phyloP scores from a whole-genome alignment of 1,140 invertebrate genomes.

The Coenobita brevimanus region DNA sequence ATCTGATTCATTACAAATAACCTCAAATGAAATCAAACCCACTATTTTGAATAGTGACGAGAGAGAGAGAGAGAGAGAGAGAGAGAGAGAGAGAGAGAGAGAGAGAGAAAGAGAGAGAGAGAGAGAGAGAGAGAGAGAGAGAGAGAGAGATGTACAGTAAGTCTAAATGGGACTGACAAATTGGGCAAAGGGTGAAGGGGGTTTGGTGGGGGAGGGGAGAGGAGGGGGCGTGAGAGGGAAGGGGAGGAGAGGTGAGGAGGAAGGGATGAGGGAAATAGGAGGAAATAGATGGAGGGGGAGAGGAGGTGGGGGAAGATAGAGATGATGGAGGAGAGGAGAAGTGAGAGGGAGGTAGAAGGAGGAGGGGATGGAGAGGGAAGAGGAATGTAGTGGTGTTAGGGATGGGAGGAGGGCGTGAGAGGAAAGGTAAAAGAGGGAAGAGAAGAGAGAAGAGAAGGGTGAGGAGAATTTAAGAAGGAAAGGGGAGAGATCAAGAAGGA shows the following conservation, averaged over 20 bases:
- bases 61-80: not conserved
- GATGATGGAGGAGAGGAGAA: not conserved
- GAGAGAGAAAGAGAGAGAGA: not conserved
- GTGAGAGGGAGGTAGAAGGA: not conserved
- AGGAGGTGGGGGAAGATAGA: not conserved
- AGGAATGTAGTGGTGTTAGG: not conserved
- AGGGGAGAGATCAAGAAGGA: not conserved
- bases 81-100: not conserved
- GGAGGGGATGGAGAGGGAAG: not conserved
- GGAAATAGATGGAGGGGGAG: not conserved
- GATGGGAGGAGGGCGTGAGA: not conserved
- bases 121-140: not conserved
- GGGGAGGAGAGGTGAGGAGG: constrained; percentile 13
- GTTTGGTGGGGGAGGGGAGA: not conserved
- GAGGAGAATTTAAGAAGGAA: not conserved
- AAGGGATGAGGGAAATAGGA: no score
- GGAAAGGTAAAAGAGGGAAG: not conserved
- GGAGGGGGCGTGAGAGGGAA: not conserved
- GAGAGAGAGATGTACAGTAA: no score
- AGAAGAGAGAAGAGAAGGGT: no score
- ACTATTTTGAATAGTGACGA: not conserved
- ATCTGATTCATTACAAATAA: not conserved
- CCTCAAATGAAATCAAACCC: not conserved
- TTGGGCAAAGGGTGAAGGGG: not conserved
- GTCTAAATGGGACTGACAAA: no score